These are phyloP conservation scores for Torymus auratus DNA, from an alignment of 2,888 invertebrate genomes.

Conservation along the genomic window DNA sequence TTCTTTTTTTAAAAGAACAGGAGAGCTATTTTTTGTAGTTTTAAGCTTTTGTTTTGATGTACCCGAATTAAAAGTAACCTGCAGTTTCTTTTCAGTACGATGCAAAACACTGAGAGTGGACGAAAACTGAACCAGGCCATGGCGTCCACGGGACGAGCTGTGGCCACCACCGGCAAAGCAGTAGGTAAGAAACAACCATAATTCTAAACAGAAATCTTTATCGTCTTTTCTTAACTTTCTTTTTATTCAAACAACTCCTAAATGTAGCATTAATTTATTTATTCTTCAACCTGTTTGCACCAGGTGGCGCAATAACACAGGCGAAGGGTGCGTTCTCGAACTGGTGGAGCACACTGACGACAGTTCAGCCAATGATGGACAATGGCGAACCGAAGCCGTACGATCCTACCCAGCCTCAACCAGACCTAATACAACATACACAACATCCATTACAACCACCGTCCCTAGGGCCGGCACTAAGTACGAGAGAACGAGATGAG, in stretches of 20 bases:
- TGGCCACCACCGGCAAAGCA: constrained; percentile 87
- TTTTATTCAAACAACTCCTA: too few species aligned
- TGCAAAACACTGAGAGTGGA: constrained; percentile 96
- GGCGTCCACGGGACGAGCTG: constrained; percentile 92
- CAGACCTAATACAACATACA: constrained; percentile 31
- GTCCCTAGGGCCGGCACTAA: too few species aligned
- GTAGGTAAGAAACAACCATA: constrained; percentile 79
- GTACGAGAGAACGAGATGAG: constrained; percentile 21
- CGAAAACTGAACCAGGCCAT: constrained; percentile 95
- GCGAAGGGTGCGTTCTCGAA: constrained; percentile 91
- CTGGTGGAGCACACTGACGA: constrained; percentile 89
- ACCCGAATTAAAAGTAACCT: too few species aligned
- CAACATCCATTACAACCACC: background rate
- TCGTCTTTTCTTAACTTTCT: too few species aligned
- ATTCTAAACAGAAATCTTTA: too few species aligned
- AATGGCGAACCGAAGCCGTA: constrained; percentile 34
- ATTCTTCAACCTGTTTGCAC: background rate
- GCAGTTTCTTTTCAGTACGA: constrained; percentile 82
- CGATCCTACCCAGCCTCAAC: constrained; percentile 23
- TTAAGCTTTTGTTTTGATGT: background rate
- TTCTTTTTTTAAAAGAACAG: background rate
- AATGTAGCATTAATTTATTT: too few species aligned
- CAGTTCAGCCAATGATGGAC: constrained; percentile 76
- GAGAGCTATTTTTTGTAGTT: background rate
- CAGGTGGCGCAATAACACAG: constrained; percentile 90